Percentiles rank a stretch among this genome's conserved stretches.
These are phyloP conservation scores for Andrena chrysosceles DNA, from an alignment of 2,888 invertebrate species.

Conservation along the genomic window DNA sequence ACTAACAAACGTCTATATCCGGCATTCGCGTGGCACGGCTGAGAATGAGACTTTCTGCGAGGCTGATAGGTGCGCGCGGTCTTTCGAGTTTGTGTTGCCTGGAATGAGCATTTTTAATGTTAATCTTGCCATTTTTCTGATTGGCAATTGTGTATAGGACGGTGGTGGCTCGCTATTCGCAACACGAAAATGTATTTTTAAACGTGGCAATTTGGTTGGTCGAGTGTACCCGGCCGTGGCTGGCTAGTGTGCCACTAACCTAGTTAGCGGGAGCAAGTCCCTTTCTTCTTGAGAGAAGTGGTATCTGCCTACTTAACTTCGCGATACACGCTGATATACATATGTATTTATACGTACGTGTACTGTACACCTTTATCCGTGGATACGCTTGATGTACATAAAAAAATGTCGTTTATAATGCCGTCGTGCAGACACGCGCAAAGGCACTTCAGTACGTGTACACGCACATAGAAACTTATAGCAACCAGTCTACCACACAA, in stretches of 20 bases:
- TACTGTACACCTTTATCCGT: slow-evolving; percentile 31
- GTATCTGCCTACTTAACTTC: slow-evolving; percentile 73
- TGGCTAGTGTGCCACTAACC: slow-evolving; percentile 84
- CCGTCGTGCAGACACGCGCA: neutral
- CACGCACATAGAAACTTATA: neutral
- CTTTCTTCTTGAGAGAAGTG: slow-evolving; percentile 79
- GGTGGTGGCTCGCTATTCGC: slow-evolving; percentile 26
- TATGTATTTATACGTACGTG: slow-evolving; percentile 27
- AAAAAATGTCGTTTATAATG: slow-evolving; percentile 35
- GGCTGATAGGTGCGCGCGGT: neutral
- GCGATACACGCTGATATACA: slow-evolving; percentile 45
- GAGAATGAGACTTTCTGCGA: slow-evolving; percentile 8
- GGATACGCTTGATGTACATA: neutral
- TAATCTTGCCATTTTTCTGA: slow-evolving; percentile 1
- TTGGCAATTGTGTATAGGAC: neutral
- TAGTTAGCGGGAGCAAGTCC: slow-evolving; percentile 83
- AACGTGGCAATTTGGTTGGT: slow-evolving; percentile 79
- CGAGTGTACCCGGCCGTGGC: slow-evolving; percentile 79
- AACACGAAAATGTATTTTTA: slow-evolving; percentile 78
- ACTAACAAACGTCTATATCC: neutral
- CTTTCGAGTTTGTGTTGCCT: neutral
- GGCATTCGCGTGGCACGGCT: neutral
- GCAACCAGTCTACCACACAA: neutral
- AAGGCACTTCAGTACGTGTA: neutral
- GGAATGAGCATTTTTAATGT: neutral